Percentiles rank a stretch among this genome's conserved stretches.
Evolutionary conservation across 2,797 vertebrate species (phyloP).

Genomic region (Sebastes oblongus): DNA sequence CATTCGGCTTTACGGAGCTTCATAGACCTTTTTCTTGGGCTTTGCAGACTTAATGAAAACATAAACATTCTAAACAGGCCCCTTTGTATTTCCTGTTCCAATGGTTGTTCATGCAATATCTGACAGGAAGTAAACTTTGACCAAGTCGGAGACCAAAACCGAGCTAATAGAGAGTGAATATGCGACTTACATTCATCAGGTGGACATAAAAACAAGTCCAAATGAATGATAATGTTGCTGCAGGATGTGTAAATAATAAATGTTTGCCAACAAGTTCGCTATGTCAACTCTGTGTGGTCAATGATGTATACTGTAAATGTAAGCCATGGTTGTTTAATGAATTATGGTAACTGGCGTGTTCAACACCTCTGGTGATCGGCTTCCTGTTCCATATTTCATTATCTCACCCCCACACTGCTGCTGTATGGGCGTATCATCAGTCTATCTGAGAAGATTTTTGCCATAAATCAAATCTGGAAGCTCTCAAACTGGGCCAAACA

Average conservation of each 20-base stretch:
- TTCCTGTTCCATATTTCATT: constrained; percentile 30
- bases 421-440: constrained; percentile 14
- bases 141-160: no score
- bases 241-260: not conserved
- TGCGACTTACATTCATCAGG: not conserved
- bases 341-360: not conserved
- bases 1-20: not conserved
- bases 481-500: constrained; percentile 17
- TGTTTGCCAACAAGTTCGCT: not conserved
- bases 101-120: no score
- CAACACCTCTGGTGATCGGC: not conserved
- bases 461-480: constrained; percentile 33
- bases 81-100: no score
- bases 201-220: not conserved
- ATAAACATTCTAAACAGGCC: no score
- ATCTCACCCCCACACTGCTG: not conserved
- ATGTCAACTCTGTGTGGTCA: not conserved
- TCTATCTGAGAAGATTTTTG: constrained; percentile 1
- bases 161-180: not conserved
- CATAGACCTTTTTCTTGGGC: no score
- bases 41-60: no score
- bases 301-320: not conserved
- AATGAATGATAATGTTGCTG: not conserved
- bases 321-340: not conserved
- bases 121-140: no score